Evolutionary conservation across 23 tunicate species (phyloP).

Genomic region (Clavelina lepadiformis): DNA sequence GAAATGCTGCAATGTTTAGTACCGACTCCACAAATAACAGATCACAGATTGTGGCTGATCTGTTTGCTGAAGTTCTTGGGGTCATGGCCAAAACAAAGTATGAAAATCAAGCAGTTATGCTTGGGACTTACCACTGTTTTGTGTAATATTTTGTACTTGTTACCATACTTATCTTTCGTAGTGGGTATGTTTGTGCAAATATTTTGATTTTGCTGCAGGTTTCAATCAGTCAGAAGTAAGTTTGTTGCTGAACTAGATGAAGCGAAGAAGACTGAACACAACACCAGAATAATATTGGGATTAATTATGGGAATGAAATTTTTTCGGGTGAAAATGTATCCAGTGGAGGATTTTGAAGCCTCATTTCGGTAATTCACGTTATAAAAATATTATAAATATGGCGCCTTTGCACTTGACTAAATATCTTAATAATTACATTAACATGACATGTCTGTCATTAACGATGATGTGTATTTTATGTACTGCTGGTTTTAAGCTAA

Average conservation of each 20-base stretch:
- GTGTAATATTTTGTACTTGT: not conserved
- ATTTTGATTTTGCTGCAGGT: conserved; percentile 35
- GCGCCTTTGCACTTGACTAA: too few species aligned
- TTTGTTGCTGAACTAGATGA: conserved; percentile 75
- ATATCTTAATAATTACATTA: too few species aligned
- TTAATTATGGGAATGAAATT: conserved; percentile 95
- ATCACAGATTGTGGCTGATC: conserved; percentile 62
- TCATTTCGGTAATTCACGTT: conserved; percentile 83
- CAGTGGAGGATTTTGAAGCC: conserved; percentile 97
- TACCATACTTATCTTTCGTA: too few species aligned
- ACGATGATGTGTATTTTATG: too few species aligned
- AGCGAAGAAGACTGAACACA: conserved; percentile 39
- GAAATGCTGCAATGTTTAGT: conserved; percentile 15
- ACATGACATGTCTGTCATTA: too few species aligned
- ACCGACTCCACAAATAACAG: conserved; percentile 16
- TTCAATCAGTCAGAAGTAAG: conserved; percentile 61
- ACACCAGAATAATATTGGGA: conserved; percentile 30
- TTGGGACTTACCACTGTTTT: not conserved
- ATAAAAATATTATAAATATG: not conserved
- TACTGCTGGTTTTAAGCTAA: too few species aligned
- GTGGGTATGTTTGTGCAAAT: not conserved
- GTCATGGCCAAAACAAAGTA: conserved; percentile 90
- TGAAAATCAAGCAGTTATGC: too few species aligned
- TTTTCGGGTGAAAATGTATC: conserved; percentile 97
- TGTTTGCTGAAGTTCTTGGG: conserved; percentile 91